Percentiles rank a stretch among this genome's conserved stretches.
Conservation (phyloP, 2,797 vertebrate species). For the Netta rufina region DNA sequence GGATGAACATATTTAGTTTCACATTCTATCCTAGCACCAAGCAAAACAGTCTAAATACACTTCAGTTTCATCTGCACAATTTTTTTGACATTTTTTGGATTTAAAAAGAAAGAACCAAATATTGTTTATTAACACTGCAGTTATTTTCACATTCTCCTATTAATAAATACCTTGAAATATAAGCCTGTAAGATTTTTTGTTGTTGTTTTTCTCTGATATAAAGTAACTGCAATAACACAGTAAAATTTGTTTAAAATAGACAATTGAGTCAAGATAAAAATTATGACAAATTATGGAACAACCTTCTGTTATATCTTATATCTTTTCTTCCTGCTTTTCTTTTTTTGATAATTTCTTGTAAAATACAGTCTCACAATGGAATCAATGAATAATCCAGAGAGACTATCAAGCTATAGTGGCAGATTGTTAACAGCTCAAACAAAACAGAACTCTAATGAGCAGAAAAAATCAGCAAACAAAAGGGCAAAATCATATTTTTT, state of each 20-base stretch:
- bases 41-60: slow-evolving; percentile 61
- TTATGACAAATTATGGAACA: slow-evolving; percentile 8
- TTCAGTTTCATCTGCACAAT: slow-evolving; percentile 52
- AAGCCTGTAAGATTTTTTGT: neutral
- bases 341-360: neutral
- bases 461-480: slow-evolving; percentile 25
- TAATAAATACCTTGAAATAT: neutral
- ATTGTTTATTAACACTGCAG: slow-evolving; percentile 27
- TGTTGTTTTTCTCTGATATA: neutral
- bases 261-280: slow-evolving; percentile 5
- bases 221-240: neutral
- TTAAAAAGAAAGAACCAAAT: slow-evolving; percentile 62
- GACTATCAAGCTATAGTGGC: neutral
- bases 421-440: slow-evolving; percentile 23
- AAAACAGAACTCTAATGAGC: slow-evolving; percentile 33
- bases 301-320: neutral
- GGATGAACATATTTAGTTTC: slow-evolving; percentile 61
- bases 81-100: slow-evolving; percentile 68
- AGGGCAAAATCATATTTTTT: neutral
- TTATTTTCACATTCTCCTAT: slow-evolving; percentile 9
- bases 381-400: neutral
- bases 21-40: slow-evolving; percentile 55
- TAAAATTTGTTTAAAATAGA: slow-evolving; percentile 29
- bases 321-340: neutral
- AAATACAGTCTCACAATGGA: neutral